A percentile compares a stretch with the other conserved stretches of the same genome.
Conservation (phyloP, 2,797 vertebrate species). For the Hephaestus fuliginosus region DNA sequence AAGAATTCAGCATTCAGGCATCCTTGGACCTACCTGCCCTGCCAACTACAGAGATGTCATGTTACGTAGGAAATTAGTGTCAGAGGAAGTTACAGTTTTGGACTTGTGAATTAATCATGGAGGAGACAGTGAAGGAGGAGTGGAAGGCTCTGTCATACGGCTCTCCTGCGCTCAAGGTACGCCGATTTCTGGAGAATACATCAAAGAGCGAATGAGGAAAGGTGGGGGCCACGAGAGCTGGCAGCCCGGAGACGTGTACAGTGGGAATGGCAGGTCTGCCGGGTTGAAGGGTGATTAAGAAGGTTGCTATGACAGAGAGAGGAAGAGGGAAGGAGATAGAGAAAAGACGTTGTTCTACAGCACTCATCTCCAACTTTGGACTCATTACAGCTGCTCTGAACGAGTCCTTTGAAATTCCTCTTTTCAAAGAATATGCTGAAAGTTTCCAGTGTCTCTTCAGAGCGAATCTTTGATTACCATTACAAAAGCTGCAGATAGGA, state of each 20-base stretch:
- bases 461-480: slow-evolving; percentile 67
- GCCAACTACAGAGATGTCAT: slow-evolving; percentile 79
- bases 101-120: slow-evolving; percentile 86
- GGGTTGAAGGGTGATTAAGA: slow-evolving; percentile 79
- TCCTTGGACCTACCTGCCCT: slow-evolving; percentile 73
- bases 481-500: slow-evolving; percentile 61
- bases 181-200: slow-evolving; percentile 72
- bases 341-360: slow-evolving; percentile 57
- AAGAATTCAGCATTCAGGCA: slow-evolving; percentile 81
- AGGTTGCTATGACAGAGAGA: slow-evolving; percentile 62
- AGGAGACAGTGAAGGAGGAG: slow-evolving; percentile 74
- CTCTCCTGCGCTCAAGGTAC: slow-evolving; percentile 50
- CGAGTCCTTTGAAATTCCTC: slow-evolving; percentile 65
- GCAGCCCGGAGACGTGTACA: slow-evolving; percentile 63
- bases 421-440: slow-evolving; percentile 66
- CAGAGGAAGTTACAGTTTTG: slow-evolving; percentile 87
- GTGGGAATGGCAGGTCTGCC: slow-evolving; percentile 70
- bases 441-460: slow-evolving; percentile 57
- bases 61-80: slow-evolving; percentile 87
- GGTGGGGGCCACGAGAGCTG: slow-evolving; percentile 52
- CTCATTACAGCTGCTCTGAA: slow-evolving; percentile 67
- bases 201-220: slow-evolving; percentile 66
- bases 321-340: slow-evolving; percentile 40
- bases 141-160: slow-evolving; percentile 63
- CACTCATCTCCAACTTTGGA: slow-evolving; percentile 65